These are phyloP conservation scores for Mythimna impura DNA, from an alignment of 2,888 invertebrate genomes.

Conservation along the genomic window DNA sequence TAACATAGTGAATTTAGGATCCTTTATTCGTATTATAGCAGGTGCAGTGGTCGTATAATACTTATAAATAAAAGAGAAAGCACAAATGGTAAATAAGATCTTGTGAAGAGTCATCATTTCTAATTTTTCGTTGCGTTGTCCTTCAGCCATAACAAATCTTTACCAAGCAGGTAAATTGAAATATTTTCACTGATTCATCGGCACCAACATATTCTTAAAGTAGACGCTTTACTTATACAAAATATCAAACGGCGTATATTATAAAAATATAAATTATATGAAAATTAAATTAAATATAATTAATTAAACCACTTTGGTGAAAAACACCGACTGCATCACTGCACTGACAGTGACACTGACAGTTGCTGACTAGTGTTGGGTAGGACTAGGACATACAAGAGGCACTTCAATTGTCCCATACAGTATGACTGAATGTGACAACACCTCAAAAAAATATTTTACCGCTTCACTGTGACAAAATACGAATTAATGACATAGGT, in stretches of 20 bases:
- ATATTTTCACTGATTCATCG: not conserved
- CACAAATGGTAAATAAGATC: constrained; percentile 66
- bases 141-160: constrained; percentile 66
- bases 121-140: constrained; percentile 65
- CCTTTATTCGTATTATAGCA: constrained; percentile 62
- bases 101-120: constrained; percentile 73
- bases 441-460: no score
- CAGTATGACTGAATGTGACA: no score
- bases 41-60: constrained; percentile 62
- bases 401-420: no score
- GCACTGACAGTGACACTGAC: not conserved
- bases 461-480: no score
- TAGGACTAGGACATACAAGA: no score
- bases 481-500: no score
- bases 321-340: no score
- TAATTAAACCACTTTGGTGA: no score
- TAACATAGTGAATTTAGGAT: constrained; percentile 75
- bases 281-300: no score
- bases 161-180: not conserved
- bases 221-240: not conserved
- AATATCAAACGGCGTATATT: not conserved
- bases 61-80: constrained; percentile 69
- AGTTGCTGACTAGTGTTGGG: no score
- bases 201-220: constrained; percentile 20
- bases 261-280: not conserved